Conservation (phyloP, 2,113 vertebrate species). For the Colistium nudipinnis region DNA sequence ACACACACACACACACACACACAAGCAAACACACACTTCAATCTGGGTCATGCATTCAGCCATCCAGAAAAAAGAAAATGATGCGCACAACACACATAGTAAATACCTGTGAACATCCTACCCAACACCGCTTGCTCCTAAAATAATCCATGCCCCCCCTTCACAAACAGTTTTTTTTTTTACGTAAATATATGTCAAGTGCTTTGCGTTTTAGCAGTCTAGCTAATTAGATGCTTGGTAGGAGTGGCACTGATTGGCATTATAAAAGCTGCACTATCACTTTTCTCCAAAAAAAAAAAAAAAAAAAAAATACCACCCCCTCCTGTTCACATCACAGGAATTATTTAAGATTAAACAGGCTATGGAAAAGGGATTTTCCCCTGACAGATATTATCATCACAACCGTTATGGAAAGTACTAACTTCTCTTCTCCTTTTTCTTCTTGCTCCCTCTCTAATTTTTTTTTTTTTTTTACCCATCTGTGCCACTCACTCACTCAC, state of each 20-base stretch:
- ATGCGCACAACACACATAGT: slow-evolving; percentile 1
- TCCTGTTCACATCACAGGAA: slow-evolving; percentile 91
- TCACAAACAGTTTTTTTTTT: slow-evolving; percentile 79
- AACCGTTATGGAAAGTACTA: slow-evolving; percentile 93
- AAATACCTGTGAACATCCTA: slow-evolving; percentile 18
- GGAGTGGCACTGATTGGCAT: slow-evolving; percentile 94
- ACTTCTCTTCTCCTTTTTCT: slow-evolving; percentile 70
- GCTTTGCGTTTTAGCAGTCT: slow-evolving; percentile 89
- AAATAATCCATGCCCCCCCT: slow-evolving; percentile 86
- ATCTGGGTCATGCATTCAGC: slow-evolving; percentile 24
- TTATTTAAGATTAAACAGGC: slow-evolving; percentile 96
- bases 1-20: background rate
- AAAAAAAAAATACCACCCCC: slow-evolving; percentile 54
- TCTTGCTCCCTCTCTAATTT: slow-evolving; percentile 23
- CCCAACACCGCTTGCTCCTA: slow-evolving; percentile 83
- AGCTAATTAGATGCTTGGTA: slow-evolving; percentile 93
- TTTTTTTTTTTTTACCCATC: slow-evolving; percentile 28
- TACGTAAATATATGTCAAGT: slow-evolving; percentile 77
- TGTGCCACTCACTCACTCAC: slow-evolving; percentile 36
- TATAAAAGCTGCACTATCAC: slow-evolving; percentile 92
- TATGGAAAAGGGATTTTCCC: slow-evolving; percentile 80
- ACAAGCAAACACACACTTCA: slow-evolving; percentile 2
- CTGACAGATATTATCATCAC: slow-evolving; percentile 91
- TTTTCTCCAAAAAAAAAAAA: too few species aligned
- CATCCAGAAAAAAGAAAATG: background rate